Percentiles rank a stretch among this genome's conserved stretches.
Conservation (phyloP, 92 coral and sea anemone species). For the Phenganax marumi region DNA sequence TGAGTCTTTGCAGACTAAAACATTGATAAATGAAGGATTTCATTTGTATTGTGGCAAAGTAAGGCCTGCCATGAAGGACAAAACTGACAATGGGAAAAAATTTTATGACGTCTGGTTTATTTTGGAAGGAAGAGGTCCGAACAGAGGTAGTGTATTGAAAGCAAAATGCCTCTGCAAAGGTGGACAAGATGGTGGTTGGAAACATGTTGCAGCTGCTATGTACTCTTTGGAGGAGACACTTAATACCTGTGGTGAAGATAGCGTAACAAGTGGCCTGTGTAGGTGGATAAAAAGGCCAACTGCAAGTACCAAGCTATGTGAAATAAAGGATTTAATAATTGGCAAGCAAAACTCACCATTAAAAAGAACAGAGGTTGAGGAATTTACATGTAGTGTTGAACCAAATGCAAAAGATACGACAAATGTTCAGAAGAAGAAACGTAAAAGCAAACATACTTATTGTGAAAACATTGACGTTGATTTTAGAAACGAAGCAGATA, state of each 20-base stretch:
- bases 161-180: background rate
- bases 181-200: conserved; percentile 63
- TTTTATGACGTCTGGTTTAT: background rate
- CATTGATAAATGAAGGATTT: background rate
- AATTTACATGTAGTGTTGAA: no score
- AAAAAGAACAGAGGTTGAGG: background rate
- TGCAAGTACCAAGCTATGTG: background rate
- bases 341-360: background rate
- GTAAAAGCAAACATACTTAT: conserved; percentile 1
- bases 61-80: background rate
- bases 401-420: no score
- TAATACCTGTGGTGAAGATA: background rate
- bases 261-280: background rate
- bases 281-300: background rate
- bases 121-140: background rate
- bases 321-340: background rate
- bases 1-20: background rate
- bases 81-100: background rate
- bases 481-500: conserved; percentile 12
- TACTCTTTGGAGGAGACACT: conserved; percentile 34
- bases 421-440: no score
- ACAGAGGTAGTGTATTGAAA: background rate
- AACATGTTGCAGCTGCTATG: conserved; percentile 64
- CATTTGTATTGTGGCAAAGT: background rate
- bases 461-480: conserved; percentile 46